phyloP scores from a whole-genome alignment of 1,140 invertebrate genomes.

The Drosophila aff. region DNA sequence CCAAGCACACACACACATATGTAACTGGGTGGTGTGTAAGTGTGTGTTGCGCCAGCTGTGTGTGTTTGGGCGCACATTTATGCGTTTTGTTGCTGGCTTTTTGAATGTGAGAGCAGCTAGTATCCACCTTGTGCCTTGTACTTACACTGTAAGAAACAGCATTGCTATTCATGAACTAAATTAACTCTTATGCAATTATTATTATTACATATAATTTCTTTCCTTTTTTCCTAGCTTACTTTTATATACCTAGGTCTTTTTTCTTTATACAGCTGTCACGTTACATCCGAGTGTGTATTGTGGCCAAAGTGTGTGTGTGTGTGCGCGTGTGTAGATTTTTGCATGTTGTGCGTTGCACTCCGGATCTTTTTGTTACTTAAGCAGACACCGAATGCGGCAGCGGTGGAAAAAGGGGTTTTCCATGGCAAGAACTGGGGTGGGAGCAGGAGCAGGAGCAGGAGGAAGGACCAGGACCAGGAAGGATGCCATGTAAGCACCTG shows the following conservation, averaged over 20 bases:
- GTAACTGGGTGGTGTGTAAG: neutral
- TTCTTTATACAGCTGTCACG: conserved; percentile 16
- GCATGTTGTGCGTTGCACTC: conserved; percentile 60
- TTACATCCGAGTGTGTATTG: conserved; percentile 9
- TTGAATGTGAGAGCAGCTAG: conserved; percentile 55
- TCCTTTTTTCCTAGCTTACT: too few species aligned
- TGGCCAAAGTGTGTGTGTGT: conserved; percentile 8
- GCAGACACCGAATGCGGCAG: conserved; percentile 7
- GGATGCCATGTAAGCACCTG: conserved; percentile 21
- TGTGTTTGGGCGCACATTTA: conserved; percentile 65
- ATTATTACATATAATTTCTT: too few species aligned
- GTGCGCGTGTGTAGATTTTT: conserved; percentile 41
- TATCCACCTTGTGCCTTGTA: conserved; percentile 64
- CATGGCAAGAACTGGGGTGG: neutral
- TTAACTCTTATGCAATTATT: too few species aligned
- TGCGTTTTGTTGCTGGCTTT: conserved; percentile 70
- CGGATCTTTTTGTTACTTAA: conserved; percentile 44
- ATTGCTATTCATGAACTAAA: too few species aligned
- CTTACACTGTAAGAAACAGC: conserved; percentile 13
- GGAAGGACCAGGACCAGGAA: neutral
- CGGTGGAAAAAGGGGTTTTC: neutral
- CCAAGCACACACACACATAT: conserved; percentile 4
- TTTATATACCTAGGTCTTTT: too few species aligned
- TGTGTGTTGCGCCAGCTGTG: conserved; percentile 17
- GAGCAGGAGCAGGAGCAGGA: neutral